These are phyloP conservation scores for Phylloscopus trochilus DNA, from an alignment of 2,113 vertebrate genomes.

Conservation along the genomic window DNA sequence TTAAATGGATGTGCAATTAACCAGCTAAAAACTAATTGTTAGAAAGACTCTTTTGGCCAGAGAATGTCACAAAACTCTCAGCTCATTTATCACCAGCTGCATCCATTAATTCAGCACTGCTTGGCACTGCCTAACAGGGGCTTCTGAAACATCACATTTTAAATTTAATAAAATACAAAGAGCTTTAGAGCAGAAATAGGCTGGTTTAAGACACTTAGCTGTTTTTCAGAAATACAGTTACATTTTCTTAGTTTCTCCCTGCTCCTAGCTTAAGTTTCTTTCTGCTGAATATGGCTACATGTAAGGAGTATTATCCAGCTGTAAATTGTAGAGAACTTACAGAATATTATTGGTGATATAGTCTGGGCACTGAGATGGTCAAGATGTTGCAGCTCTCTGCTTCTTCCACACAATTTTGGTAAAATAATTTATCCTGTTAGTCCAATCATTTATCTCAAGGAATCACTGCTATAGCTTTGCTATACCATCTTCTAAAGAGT, in stretches of 20 bases:
- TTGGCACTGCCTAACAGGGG: conserved; percentile 49
- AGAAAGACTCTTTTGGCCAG: conserved; percentile 68
- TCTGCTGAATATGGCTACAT: neutral
- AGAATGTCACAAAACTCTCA: conserved; percentile 52
- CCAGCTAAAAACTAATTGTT: conserved; percentile 68
- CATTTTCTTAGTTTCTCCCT: neutral
- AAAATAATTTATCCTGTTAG: neutral
- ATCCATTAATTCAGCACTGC: conserved; percentile 52
- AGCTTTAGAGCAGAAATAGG: neutral
- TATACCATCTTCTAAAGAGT: neutral
- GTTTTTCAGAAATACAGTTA: neutral
- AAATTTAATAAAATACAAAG: conserved; percentile 50
- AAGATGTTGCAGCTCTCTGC: neutral
- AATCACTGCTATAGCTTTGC: neutral
- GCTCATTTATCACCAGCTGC: conserved; percentile 68
- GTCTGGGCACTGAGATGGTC: neutral
- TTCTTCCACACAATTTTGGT: neutral
- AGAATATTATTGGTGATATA: neutral
- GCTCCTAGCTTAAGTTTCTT: neutral
- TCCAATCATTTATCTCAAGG: neutral
- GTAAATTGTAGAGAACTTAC: neutral
- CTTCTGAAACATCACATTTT: conserved; percentile 44
- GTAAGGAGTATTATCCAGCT: neutral
- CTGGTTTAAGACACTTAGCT: neutral
- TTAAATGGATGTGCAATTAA: conserved; percentile 74